Conservation (phyloP, 2,888 invertebrate genomes). For the Acleris cristana region DNA sequence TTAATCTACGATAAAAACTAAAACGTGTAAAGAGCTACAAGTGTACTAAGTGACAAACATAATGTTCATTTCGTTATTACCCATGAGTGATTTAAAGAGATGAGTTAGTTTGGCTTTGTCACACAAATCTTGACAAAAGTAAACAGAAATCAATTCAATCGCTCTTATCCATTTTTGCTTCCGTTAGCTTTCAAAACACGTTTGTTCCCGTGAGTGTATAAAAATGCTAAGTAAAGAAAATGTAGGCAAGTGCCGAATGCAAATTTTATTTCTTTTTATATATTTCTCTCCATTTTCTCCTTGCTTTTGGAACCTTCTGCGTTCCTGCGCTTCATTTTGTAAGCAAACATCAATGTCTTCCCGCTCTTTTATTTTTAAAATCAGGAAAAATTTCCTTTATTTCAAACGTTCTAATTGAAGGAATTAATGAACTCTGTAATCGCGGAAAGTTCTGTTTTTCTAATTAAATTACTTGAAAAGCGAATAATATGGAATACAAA, state of each 20-base stretch:
- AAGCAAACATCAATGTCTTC: slow-evolving; percentile 13
- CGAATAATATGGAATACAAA: too few species aligned
- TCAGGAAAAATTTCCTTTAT: slow-evolving; percentile 9
- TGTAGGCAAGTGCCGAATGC: slow-evolving; percentile 58
- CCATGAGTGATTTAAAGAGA: not conserved
- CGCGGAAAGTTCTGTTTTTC: not conserved
- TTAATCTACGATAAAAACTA: too few species aligned
- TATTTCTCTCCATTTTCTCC: slow-evolving; percentile 29
- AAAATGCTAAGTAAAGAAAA: slow-evolving; percentile 61
- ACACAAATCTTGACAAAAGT: slow-evolving; percentile 15
- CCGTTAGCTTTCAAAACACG: slow-evolving; percentile 63
- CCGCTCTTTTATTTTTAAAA: slow-evolving; percentile 5
- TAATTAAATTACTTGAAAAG: too few species aligned
- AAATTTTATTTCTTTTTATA: slow-evolving; percentile 58
- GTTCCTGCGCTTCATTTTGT: slow-evolving; percentile 21
- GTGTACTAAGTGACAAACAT: too few species aligned
- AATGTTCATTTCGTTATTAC: not conserved
- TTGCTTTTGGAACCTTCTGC: slow-evolving; percentile 10
- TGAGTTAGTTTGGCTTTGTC: not conserved
- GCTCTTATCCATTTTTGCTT: slow-evolving; percentile 52
- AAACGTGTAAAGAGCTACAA: too few species aligned
- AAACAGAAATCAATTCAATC: slow-evolving; percentile 25
- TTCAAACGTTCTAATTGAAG: slow-evolving; percentile 14
- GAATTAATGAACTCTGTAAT: slow-evolving; percentile 7
- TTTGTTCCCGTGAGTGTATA: slow-evolving; percentile 57